Evolutionary conservation across 2,888 invertebrate species (phyloP), one percentile per base, ranked within the genome.

Genomic region (Eristalis arbustorum): DNA sequence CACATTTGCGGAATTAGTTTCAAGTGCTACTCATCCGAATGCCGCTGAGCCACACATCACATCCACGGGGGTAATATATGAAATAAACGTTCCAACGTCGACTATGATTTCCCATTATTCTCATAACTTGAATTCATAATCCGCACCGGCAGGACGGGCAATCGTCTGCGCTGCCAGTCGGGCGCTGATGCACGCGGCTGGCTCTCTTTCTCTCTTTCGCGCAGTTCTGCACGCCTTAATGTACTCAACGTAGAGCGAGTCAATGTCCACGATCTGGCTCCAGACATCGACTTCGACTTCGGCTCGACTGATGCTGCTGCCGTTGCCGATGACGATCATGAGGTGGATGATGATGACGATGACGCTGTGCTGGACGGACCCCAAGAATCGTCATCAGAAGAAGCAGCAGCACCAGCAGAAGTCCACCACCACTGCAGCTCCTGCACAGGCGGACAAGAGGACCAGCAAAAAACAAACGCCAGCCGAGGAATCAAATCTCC

Each of bases 121-220:
- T 72, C 83, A 87, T 87, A 87, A 87, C 87, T 87, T 87, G 87
- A 87, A 87, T 87, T 87, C 87, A 87, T 87, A 87, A 87, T 87
- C 87, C 83, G 78, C 78, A 71, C 83, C 37, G 71, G 37, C 37
- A 40, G 40, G 63, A 25, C 14, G 59, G 25, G 13, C 4, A 28
- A 59, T 59, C 49, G 49, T 8, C 49, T 49, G n/a, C 42, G 42
- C 37, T 37, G 37, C 1, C n/a, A 42, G 42, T 42, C 42, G 42
- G 49, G 49, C 49, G 68, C 76, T 62, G 23, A 34, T 18, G 22
- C 49, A 49, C 49, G 49, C 37, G 64, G 37, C 34, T 40, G 28
- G 25, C 40, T 62, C 31, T 31, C 31, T 10, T 10, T 31, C 8
- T 10, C 31, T 49, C 77, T 56, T 59, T 40, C 22, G 31, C 37